These are phyloP conservation scores for Thera britannica DNA, from an alignment of 2,888 invertebrate species.

Conservation along the genomic window DNA sequence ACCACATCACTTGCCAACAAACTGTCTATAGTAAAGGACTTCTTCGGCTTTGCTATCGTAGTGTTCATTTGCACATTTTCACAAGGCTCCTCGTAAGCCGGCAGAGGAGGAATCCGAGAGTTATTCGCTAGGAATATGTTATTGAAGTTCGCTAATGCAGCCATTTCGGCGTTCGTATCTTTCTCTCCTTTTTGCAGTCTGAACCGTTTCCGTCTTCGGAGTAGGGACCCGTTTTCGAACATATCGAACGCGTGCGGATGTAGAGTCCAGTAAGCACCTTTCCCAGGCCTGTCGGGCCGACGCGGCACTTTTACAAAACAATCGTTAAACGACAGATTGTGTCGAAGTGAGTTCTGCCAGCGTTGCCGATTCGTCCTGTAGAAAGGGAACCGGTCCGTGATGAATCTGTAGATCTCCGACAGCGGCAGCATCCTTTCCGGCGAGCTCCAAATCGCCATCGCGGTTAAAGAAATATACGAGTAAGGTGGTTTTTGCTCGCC, in stretches of 20 bases:
- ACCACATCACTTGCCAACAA: slow-evolving; percentile 89
- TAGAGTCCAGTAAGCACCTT: slow-evolving; percentile 94
- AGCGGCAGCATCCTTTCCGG: slow-evolving; percentile 97
- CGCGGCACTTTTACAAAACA: slow-evolving; percentile 96
- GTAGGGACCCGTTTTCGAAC: slow-evolving; percentile 95
- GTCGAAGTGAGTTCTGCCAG: slow-evolving; percentile 93
- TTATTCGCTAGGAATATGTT: slow-evolving; percentile 82
- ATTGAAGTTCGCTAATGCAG: slow-evolving; percentile 87
- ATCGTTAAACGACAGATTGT: slow-evolving; percentile 98
- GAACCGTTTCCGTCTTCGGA: slow-evolving; percentile 92
- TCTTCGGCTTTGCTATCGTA: slow-evolving; percentile 78
- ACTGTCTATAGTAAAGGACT: slow-evolving; percentile 93
- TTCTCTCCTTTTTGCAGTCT: slow-evolving; percentile 82
- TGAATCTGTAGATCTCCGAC: slow-evolving; percentile 87
- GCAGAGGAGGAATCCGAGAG: slow-evolving; percentile 53
- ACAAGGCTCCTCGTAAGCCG: slow-evolving; percentile 48
- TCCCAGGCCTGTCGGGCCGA: slow-evolving; percentile 91
- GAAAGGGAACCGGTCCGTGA: slow-evolving; percentile 95
- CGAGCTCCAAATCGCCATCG: slow-evolving; percentile 98
- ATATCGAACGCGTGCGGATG: slow-evolving; percentile 93
- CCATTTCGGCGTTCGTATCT: slow-evolving; percentile 84
- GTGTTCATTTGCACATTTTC: slow-evolving; percentile 34
- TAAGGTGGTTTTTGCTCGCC: slow-evolving; percentile 90
- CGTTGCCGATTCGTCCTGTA: slow-evolving; percentile 95
- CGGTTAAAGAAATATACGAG: slow-evolving; percentile 72